Conservation (phyloP, 2,797 vertebrate genomes). For the Apogon hyalosoma region DNA sequence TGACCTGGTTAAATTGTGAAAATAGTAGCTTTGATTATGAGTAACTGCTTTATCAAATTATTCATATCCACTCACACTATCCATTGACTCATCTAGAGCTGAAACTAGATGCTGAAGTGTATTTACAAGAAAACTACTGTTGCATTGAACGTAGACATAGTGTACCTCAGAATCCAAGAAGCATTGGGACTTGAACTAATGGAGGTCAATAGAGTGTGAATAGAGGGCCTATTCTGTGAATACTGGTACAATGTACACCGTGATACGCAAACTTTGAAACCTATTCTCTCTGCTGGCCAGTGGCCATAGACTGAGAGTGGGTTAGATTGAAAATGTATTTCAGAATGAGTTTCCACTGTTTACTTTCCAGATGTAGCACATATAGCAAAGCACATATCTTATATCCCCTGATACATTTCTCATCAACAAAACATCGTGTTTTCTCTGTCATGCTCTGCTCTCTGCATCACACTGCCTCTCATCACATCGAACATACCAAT, state of each 20-base stretch:
- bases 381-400: conserved; percentile 11
- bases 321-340: not conserved
- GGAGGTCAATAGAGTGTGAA: conserved; percentile 50
- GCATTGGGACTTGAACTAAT: conserved; percentile 31
- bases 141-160: conserved; percentile 7
- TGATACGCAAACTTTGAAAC: conserved; percentile 2
- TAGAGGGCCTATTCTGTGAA: conserved; percentile 37
- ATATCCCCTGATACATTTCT: conserved; percentile 7
- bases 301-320: not conserved
- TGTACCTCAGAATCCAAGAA: conserved; percentile 12
- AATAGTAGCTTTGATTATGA: too few relatives aligned
- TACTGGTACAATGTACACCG: conserved; percentile 11
- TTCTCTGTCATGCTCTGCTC: conserved; percentile 20
- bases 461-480: conserved; percentile 5
- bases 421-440: conserved; percentile 9
- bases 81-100: not conserved
- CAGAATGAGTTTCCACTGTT: conserved; percentile 23
- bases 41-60: too few relatives aligned
- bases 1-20: too few relatives aligned
- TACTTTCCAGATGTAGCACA: conserved; percentile 13
- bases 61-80: not conserved
- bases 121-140: not conserved
- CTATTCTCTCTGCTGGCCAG: conserved; percentile 2
- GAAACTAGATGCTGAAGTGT: not conserved
- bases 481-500: conserved; percentile 9